Conservation (phyloP, 2,113 vertebrate species). For the Cricetomys ansorgei region DNA sequence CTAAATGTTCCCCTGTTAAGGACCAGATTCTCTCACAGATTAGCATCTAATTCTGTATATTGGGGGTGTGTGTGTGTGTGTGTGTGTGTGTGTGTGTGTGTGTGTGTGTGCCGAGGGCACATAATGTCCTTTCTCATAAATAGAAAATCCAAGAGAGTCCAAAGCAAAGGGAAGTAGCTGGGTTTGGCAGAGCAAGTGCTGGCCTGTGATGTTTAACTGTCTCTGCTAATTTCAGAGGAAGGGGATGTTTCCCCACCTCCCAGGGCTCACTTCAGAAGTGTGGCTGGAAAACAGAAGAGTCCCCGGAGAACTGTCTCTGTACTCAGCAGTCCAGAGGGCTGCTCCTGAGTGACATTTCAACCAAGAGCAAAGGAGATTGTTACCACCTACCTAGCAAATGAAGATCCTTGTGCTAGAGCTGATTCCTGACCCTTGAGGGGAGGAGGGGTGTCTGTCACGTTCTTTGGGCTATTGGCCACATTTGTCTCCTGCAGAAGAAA, state of each 20-base stretch:
- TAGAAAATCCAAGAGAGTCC: background rate
- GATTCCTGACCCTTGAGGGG: background rate
- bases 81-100: background rate
- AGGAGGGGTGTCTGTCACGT: background rate
- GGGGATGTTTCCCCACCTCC: background rate
- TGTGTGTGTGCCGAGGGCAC: background rate
- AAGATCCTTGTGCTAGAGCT: constrained; percentile 52
- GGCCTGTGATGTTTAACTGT: background rate
- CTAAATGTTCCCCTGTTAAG: too few relatives aligned
- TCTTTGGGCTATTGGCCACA: constrained; percentile 4
- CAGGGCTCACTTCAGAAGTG: constrained; percentile 26
- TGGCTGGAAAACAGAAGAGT: background rate
- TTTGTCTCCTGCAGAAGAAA: constrained; percentile 40
- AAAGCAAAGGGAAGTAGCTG: background rate
- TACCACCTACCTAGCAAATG: constrained; percentile 66
- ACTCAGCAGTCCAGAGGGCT: constrained; percentile 1
- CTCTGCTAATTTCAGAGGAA: constrained; percentile 50
- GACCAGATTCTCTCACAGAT: background rate
- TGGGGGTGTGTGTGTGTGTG: background rate
- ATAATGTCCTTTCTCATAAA: background rate
- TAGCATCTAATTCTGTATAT: background rate
- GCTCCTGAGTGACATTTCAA: constrained; percentile 73
- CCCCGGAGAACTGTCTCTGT: constrained; percentile 40
- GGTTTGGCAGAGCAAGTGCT: background rate
- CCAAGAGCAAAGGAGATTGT: constrained; percentile 52